Percentiles rank a stretch among this genome's conserved stretches.
These are phyloP conservation scores for Aricia agestis DNA, from an alignment of 1,140 invertebrate species.

Conservation along the genomic window DNA sequence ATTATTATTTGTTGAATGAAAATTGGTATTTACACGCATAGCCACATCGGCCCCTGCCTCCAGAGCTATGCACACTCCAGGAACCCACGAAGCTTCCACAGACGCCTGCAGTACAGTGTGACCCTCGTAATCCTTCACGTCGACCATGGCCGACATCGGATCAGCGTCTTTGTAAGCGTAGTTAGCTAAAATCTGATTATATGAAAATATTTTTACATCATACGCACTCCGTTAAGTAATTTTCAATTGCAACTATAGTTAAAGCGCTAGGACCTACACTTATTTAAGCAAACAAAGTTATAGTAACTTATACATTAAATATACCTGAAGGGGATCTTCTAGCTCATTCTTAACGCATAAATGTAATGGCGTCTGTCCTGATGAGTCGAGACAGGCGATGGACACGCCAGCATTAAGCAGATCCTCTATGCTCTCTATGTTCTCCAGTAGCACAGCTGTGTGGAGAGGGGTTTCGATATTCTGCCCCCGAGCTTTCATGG, in stretches of 20 bases:
- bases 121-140: constrained; percentile 62
- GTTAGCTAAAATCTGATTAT: constrained; percentile 57
- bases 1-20: not conserved
- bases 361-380: constrained; percentile 79
- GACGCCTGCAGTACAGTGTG: constrained; percentile 67
- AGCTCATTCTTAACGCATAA: constrained; percentile 73
- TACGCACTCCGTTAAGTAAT: not conserved
- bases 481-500: constrained; percentile 42
- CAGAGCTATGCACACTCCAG: constrained; percentile 79
- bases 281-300: too few species aligned
- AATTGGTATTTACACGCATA: constrained; percentile 48
- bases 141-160: constrained; percentile 53
- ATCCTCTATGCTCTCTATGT: constrained; percentile 73
- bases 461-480: constrained; percentile 77
- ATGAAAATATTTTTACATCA: constrained; percentile 8
- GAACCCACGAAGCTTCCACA: constrained; percentile 65
- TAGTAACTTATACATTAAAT: too few species aligned
- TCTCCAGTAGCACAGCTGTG: constrained; percentile 76
- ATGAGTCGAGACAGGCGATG: constrained; percentile 74
- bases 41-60: constrained; percentile 83
- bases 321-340: constrained; percentile 64
- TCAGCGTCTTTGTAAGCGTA: constrained; percentile 49
- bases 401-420: constrained; percentile 74
- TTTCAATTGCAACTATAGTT: too few species aligned
- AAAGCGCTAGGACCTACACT: too few species aligned